Base-by-base conservation (phyloP, 2,888 invertebrate species). In the Drosophila diplacantha region DNA sequence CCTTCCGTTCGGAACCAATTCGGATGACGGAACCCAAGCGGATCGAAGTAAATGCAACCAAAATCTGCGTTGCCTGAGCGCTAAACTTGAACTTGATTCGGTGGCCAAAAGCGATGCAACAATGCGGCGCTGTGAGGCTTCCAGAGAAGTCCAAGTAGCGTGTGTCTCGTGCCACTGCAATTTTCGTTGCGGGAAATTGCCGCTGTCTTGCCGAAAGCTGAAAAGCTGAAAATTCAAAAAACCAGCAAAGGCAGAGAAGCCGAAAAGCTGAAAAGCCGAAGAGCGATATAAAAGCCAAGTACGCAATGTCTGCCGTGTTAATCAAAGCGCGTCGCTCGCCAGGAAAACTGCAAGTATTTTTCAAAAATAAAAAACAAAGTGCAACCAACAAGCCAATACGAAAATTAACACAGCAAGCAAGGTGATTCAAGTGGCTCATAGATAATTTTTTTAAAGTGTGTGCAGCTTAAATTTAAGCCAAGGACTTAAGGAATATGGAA, bases 31-130 rank as follows among this genome's bases (percentile, higher is more conserved):
- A 78, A 83, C 75, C 59, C 51, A 12, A 16, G 41, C 58, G 41
- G 31, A 32, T 51, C 32, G 12, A 47, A 56, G 16, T 29, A 34
- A 60, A 22, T 31, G 35, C 39, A 65, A 26, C 52, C 57, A 24
- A 51, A 50, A 50, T 39, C 20, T 35, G 31, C 26, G 55, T 41
- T 59, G 41, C 7, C n/a, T 38, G 24, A 41, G 29, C 47, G 29
- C 47, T 72, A 71, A 80, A 84, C 84, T 84, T 80, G 84, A 80
- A 80, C 80, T 80, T 80, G 82, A 82, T 67, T 57, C 54, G 41
- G 52, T 58, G 61, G 55, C 70, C 63, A 56, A 68, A 60, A 57
- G 49, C 41, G 41, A 44, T 52, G 44, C 44, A 44, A 31, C 44
- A 44, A 44, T 70, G 66, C 50, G 52, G 59, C 47, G 35, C 2